A percentile compares a stretch with the other conserved stretches of the same genome.
Evolutionary conservation across 2,113 vertebrate genomes (phyloP).

Genomic region (Percopsis transmontana): DNA sequence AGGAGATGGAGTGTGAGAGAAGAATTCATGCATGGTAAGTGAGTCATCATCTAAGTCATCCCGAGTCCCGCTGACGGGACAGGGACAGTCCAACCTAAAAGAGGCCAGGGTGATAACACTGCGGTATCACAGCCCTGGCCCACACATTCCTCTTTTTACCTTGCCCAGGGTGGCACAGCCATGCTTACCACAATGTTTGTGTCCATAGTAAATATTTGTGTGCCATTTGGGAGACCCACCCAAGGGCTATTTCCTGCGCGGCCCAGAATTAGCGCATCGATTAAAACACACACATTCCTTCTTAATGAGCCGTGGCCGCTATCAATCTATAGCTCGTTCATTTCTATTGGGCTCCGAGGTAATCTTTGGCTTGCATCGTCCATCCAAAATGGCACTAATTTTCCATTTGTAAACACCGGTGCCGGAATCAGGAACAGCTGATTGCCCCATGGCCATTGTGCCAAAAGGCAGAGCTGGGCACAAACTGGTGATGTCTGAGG

Average conservation of each 20-base stretch:
- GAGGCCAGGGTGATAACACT: slow-evolving; percentile 1
- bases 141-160: slow-evolving; percentile 6
- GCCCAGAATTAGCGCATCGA: slow-evolving; percentile 67
- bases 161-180: slow-evolving; percentile 35
- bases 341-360: slow-evolving; percentile 65
- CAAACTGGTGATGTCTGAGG: slow-evolving; percentile 60
- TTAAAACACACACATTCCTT: slow-evolving; percentile 65
- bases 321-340: slow-evolving; percentile 67
- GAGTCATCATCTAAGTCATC: slow-evolving; percentile 63
- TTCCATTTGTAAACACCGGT: slow-evolving; percentile 67
- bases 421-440: slow-evolving; percentile 64
- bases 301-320: slow-evolving; percentile 69
- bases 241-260: slow-evolving; percentile 75
- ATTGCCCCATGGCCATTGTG: slow-evolving; percentile 53
- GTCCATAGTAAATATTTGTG: slow-evolving; percentile 75
- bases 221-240: slow-evolving; percentile 71
- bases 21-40: slow-evolving; percentile 57
- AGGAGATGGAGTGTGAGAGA: slow-evolving; percentile 15
- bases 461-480: slow-evolving; percentile 54
- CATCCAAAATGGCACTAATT: slow-evolving; percentile 65
- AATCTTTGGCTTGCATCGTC: slow-evolving; percentile 65
- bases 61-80: slow-evolving; percentile 52
- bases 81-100: slow-evolving; percentile 30
- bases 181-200: slow-evolving; percentile 59
- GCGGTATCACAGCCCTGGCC: not conserved